Evolutionary conservation across 2,113 vertebrate species (phyloP).

Genomic region (Bothrops jararaca): DNA sequence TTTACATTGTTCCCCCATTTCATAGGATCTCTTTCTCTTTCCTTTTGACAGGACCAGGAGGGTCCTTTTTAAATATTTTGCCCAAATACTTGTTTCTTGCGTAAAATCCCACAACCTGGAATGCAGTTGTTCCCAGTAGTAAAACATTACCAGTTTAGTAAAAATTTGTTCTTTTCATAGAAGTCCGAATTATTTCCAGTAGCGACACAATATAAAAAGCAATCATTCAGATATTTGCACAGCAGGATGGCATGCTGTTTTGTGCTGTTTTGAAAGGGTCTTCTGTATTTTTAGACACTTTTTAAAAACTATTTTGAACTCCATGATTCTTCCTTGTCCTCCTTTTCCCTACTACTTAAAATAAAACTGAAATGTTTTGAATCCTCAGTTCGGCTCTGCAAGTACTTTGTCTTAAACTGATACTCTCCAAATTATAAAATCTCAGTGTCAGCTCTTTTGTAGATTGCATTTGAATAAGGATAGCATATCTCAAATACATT

Average conservation of each 20-base stretch:
- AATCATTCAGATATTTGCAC: slow-evolving; percentile 51
- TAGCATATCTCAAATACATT: not conserved
- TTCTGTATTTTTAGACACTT: slow-evolving; percentile 49
- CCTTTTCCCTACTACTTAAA: not conserved
- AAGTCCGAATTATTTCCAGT: slow-evolving; percentile 59
- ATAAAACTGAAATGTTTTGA: slow-evolving; percentile 11
- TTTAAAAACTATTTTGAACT: slow-evolving; percentile 15
- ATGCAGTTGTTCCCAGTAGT: slow-evolving; percentile 10
- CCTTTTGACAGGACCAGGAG: not conserved
- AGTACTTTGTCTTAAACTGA: not conserved
- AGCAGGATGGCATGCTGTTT: not conserved
- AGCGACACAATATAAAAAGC: slow-evolving; percentile 52
- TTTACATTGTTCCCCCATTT: not conserved
- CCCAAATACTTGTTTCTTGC: slow-evolving; percentile 29
- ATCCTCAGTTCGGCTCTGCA: not conserved
- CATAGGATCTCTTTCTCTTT: not conserved
- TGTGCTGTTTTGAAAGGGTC: not conserved
- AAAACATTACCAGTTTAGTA: slow-evolving; percentile 56
- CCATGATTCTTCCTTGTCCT: slow-evolving; percentile 19
- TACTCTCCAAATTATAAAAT: not conserved
- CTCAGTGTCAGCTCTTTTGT: not conserved
- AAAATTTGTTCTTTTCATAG: slow-evolving; percentile 51
- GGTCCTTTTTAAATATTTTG: slow-evolving; percentile 21
- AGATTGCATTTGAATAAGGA: not conserved
- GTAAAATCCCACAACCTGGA: slow-evolving; percentile 27